Evolutionary conservation across 1,140 invertebrate genomes (phyloP), one percentile per base, ranked within the genome.

Genomic region (Hyphantria cunea): DNA sequence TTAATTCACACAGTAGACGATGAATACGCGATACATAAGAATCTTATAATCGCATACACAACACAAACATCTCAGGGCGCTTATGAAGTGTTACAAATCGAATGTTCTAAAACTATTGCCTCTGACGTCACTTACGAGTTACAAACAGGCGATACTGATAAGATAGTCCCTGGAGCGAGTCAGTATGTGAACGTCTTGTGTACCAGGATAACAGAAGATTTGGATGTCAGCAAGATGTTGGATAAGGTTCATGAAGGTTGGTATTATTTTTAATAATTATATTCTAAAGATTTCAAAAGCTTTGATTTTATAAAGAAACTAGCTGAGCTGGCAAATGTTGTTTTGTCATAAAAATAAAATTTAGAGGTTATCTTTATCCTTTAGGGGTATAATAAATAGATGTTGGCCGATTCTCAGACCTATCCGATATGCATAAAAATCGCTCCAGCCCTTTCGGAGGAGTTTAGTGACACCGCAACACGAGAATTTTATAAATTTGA

Each of bases 201-300:
- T 68, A 74, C 65, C 0, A 72, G 81, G 39, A 48, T 89, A 12
- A 60, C 50, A 15, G 84, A 87, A 6, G 74, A 81, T 64, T 60
- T 72, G 34, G 84, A 87, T 76, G 70, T 85, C n/a, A 80, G 70
- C 44, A 70, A 65, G 12, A 61, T 89, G 45, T 56, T 89, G 44
- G 86, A 89, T 72, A 85, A 78, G 64, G 78, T 89, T 25, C 84
- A 89, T 76, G 74, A 51, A 74, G 85, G 84, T 88, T 61, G 54
- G 52, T 52, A 17, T 6, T 11, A 6, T 12, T 31, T 0, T 17
- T 37, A 55, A 14, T 25, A 17, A 13, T 41, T 12, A 44, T 0
- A 39, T 39, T 39, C 2, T 7, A 39, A 3, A 3, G 5, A 25
- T 25, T 25, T 25, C 17, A 25, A 5, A 25, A 25, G 2, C 17